Conservation (phyloP, 2,888 invertebrate species). For the Coelopa pilipes region DNA sequence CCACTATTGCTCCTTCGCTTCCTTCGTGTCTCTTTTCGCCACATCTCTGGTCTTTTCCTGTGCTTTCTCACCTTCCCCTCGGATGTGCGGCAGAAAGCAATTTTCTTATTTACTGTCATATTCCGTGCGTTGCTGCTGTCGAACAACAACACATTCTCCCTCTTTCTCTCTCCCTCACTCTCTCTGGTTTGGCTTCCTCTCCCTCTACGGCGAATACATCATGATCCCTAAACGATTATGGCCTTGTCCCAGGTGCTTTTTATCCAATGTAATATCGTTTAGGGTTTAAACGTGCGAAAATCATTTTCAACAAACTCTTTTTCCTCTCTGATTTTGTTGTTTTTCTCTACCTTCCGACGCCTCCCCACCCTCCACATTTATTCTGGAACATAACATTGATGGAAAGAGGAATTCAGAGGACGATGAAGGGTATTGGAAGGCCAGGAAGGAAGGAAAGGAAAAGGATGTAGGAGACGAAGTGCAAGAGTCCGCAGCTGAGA, state of each 20-base stretch:
- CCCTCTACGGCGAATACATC: background rate
- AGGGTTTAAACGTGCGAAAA: slow-evolving; percentile 39
- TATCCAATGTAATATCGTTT: slow-evolving; percentile 48
- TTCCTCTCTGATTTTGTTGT: background rate
- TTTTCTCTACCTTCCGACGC: background rate
- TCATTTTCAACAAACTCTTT: slow-evolving; percentile 28
- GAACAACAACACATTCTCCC: background rate
- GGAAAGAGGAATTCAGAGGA: too few relatives aligned
- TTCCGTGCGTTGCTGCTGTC: slow-evolving; percentile 20
- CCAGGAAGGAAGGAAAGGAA: background rate
- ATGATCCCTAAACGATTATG: slow-evolving; percentile 45
- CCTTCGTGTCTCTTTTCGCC: too few relatives aligned
- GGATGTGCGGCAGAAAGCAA: slow-evolving; percentile 12
- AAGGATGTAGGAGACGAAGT: background rate
- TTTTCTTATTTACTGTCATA: slow-evolving; percentile 23
- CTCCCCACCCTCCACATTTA: background rate
- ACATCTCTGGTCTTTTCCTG: too few relatives aligned
- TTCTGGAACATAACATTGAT: background rate
- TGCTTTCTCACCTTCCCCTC: too few relatives aligned
- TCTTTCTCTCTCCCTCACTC: too few relatives aligned
- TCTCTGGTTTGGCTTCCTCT: background rate
- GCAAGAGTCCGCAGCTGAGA: background rate
- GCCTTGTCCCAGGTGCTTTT: slow-evolving; percentile 53
- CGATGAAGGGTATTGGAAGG: slow-evolving; percentile 1
- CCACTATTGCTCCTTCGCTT: too few relatives aligned